Evolutionary conservation across 2,888 invertebrate genomes (phyloP).

Genomic region (Drosophila austrosaltans): DNA sequence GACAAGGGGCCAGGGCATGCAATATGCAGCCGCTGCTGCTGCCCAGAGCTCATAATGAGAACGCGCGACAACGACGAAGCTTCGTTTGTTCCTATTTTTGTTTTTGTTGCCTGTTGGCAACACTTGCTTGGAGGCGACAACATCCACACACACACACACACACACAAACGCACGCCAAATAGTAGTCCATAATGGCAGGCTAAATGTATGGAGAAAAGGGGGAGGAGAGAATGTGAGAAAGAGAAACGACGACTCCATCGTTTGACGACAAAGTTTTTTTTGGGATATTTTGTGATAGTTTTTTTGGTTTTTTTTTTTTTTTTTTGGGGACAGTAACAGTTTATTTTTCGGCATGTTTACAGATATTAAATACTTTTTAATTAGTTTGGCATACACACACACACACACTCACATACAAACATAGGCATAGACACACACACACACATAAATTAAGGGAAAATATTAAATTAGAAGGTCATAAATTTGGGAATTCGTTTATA

Average conservation of each 20-base stretch:
- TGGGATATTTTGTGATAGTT: slow-evolving; percentile 41
- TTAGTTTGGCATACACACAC: slow-evolving; percentile 71
- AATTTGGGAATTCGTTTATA: slow-evolving; percentile 35
- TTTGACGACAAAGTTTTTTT: slow-evolving; percentile 64
- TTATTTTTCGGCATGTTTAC: slow-evolving; percentile 71
- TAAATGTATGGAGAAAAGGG: slow-evolving; percentile 22
- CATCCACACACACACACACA: slow-evolving; percentile 34
- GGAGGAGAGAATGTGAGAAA: background rate
- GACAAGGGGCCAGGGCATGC: slow-evolving; percentile 22
- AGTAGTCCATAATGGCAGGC: slow-evolving; percentile 44
- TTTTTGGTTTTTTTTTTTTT: slow-evolving; percentile 4
- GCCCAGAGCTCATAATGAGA: slow-evolving; percentile 65
- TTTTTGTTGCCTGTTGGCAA: slow-evolving; percentile 34
- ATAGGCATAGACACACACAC: slow-evolving; percentile 21
- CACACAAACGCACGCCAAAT: slow-evolving; percentile 20
- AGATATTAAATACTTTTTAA: slow-evolving; percentile 77
- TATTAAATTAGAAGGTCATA: slow-evolving; percentile 58
- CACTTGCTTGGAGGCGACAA: slow-evolving; percentile 45
- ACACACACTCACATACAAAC: background rate
- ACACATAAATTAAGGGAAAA: slow-evolving; percentile 46
- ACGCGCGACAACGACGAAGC: slow-evolving; percentile 46
- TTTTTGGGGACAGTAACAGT: slow-evolving; percentile 36
- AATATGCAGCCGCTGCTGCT: slow-evolving; percentile 46
- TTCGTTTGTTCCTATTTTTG: slow-evolving; percentile 16
- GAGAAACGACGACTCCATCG: slow-evolving; percentile 30